phyloP scores from a whole-genome alignment of 2,113 vertebrate species.

The Pterocles burchelli region DNA sequence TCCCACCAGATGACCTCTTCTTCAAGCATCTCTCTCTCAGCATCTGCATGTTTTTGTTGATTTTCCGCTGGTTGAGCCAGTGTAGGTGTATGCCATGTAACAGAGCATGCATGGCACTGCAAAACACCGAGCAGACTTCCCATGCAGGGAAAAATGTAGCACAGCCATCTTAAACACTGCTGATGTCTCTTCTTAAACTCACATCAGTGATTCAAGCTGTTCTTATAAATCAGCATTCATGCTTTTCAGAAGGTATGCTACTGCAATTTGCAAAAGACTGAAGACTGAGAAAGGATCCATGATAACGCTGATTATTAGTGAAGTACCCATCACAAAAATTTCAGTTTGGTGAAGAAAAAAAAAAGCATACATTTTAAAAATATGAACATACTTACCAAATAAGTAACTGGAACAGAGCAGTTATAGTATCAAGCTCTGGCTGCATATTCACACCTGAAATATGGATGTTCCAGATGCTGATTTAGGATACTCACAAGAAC shows the following conservation, averaged over 20 bases:
- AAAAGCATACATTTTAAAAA: not conserved
- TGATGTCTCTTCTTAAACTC: not conserved
- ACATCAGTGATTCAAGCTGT: not conserved
- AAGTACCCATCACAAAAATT: not conserved
- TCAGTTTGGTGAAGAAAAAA: not conserved
- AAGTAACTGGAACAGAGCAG: not conserved
- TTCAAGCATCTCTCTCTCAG: slow-evolving; percentile 10
- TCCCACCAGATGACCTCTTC: slow-evolving; percentile 52
- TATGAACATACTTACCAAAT: slow-evolving; percentile 25
- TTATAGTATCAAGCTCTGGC: not conserved
- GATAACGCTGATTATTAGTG: not conserved
- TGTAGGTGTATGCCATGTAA: not conserved
- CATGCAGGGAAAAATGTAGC: not conserved
- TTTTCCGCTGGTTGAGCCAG: not conserved
- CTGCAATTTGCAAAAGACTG: not conserved
- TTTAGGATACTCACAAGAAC: not conserved
- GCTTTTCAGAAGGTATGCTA: not conserved
- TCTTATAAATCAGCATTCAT: not conserved
- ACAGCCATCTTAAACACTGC: not conserved
- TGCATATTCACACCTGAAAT: not conserved
- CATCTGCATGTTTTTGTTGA: not conserved
- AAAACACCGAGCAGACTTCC: slow-evolving; percentile 11
- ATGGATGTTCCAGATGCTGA: not conserved
- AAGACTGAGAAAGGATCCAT: not conserved
- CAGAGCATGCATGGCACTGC: slow-evolving; percentile 15